Evolutionary conservation across 2,797 vertebrate genomes (phyloP).

Genomic region (Spondyliosoma cantharus): DNA sequence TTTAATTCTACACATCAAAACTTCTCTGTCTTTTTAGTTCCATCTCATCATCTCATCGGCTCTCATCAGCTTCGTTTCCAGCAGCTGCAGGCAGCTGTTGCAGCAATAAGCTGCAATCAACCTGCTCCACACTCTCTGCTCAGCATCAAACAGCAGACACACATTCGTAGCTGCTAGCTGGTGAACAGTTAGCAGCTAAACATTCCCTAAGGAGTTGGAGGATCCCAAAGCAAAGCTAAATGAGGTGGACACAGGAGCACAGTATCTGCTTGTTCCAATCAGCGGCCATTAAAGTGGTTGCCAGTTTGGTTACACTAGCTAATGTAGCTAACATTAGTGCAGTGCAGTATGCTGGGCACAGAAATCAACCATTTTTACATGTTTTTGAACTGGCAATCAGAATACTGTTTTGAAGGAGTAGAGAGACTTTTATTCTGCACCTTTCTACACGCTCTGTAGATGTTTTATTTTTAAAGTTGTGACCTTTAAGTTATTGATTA

Average conservation of each 20-base stretch:
- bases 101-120: background rate
- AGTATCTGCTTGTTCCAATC: background rate
- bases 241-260: background rate
- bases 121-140: background rate
- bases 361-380: no score
- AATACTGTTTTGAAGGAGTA: no score
- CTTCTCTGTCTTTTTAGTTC: background rate
- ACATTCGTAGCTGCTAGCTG: background rate
- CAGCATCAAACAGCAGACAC: background rate
- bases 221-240: background rate
- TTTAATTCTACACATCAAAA: background rate
- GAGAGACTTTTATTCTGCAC: no score
- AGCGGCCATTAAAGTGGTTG: no score
- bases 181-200: background rate
- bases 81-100: conserved; percentile 3
- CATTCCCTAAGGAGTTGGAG: background rate
- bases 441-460: no score
- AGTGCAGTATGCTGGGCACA: no score
- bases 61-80: background rate
- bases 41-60: background rate
- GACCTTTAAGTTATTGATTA: no score
- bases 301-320: no score
- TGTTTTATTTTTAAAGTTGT: no score
- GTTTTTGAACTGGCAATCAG: no score
- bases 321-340: no score